Percentiles rank a stretch among this genome's conserved stretches.
Conservation (phyloP, 2,113 vertebrate species). For the Xerus inauris region DNA sequence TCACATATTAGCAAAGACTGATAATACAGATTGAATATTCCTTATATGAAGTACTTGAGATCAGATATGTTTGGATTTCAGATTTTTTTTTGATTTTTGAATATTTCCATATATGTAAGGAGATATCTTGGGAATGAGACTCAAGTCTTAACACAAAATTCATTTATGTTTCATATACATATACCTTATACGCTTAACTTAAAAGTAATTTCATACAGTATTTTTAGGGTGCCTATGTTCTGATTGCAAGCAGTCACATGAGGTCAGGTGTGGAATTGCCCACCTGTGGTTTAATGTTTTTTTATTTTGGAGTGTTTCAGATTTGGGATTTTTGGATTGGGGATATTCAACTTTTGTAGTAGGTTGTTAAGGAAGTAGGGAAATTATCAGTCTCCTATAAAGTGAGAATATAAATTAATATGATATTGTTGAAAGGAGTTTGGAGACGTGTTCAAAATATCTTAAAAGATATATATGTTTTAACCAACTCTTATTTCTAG, state of each 20-base stretch:
- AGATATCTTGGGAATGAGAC: not conserved
- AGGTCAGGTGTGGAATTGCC: not conserved
- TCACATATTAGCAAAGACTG: constrained; percentile 16
- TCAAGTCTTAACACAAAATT: not conserved
- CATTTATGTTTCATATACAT: not conserved
- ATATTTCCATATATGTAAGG: not conserved
- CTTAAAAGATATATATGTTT: constrained; percentile 54
- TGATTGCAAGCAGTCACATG: not conserved
- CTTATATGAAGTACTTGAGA: not conserved
- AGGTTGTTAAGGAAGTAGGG: not conserved
- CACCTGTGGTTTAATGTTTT: not conserved
- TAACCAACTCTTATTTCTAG: constrained; percentile 3
- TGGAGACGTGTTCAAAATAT: not conserved
- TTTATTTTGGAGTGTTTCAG: not conserved
- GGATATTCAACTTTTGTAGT: not conserved
- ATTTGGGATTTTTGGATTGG: not conserved
- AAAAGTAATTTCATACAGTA: not conserved
- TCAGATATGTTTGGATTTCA: not conserved
- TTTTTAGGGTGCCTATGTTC: not conserved
- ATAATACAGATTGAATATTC: not conserved
- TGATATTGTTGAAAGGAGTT: constrained; percentile 26
- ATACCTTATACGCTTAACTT: not conserved
- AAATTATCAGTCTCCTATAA: not conserved
- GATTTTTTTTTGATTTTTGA: not conserved
- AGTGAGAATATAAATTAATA: constrained; percentile 34